phyloP scores from a whole-genome alignment of 2,797 vertebrate genomes.

The Sandelia bainsii region DNA sequence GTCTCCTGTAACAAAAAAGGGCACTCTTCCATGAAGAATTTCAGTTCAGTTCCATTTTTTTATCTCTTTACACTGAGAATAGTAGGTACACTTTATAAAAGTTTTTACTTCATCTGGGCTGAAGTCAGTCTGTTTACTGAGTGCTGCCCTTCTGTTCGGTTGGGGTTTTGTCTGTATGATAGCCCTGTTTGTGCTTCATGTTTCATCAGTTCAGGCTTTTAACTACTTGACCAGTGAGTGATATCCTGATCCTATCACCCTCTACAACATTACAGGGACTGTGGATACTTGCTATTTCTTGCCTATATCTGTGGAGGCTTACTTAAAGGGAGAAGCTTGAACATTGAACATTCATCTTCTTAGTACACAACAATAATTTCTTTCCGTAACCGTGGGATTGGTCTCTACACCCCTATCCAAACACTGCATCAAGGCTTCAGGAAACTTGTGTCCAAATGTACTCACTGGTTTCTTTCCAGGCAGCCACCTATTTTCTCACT shows the following conservation, averaged over 20 bases:
- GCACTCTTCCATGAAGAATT: conserved; percentile 41
- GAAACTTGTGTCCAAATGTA: conserved; percentile 21
- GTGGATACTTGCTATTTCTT: conserved; percentile 24
- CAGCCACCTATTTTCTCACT: conserved; percentile 19
- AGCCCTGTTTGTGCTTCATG: conserved; percentile 22
- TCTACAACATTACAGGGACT: conserved; percentile 37
- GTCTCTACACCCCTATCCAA: conserved; percentile 31
- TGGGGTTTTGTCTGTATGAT: conserved; percentile 38
- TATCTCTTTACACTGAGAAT: conserved; percentile 35
- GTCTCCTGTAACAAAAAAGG: conserved; percentile 19
- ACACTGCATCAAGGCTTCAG: conserved; percentile 29
- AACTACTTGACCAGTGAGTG: conserved; percentile 42
- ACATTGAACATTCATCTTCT: conserved; percentile 37
- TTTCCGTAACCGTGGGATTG: background rate
- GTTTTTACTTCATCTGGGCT: conserved; percentile 26
- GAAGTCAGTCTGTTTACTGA: conserved; percentile 2
- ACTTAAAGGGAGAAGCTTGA: background rate
- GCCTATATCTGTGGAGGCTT: conserved; percentile 10
- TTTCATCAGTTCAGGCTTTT: conserved; percentile 33
- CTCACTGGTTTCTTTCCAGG: conserved; percentile 10
- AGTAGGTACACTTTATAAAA: conserved; percentile 46
- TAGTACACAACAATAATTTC: conserved; percentile 35
- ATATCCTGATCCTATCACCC: conserved; percentile 28
- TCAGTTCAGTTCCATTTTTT: conserved; percentile 36
- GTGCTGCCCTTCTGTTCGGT: conserved; percentile 23